phyloP scores from a whole-genome alignment of 2,113 vertebrate species.

The Cariama cristata region DNA sequence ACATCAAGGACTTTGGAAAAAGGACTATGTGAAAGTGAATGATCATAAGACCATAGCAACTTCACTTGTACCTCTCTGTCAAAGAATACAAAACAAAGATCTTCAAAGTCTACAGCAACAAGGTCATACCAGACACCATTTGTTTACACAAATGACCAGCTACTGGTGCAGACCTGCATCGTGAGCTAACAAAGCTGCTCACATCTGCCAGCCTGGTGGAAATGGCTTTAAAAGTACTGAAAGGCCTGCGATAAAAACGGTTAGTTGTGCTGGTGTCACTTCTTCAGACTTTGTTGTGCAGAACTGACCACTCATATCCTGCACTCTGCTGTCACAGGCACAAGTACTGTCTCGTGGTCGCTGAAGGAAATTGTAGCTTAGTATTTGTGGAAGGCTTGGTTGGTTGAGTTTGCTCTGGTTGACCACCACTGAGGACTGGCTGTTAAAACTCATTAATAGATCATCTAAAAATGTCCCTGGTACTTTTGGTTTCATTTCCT shows the following conservation, averaged over 20 bases:
- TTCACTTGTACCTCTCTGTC: neutral
- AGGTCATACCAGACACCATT: neutral
- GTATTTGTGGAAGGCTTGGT: neutral
- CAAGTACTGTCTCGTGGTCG: neutral
- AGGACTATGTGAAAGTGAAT: neutral
- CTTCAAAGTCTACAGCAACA: neutral
- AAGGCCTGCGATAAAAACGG: neutral
- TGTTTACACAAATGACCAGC: neutral
- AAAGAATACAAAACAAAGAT: neutral
- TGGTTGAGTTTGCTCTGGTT: neutral
- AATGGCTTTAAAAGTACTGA: neutral
- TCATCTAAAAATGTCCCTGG: neutral
- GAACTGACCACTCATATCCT: neutral
- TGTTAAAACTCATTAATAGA: neutral
- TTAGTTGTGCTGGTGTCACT: neutral
- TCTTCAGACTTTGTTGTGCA: neutral
- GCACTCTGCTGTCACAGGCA: accelerated
- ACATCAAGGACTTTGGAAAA: neutral
- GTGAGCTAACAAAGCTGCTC: neutral
- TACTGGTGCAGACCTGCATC: neutral
- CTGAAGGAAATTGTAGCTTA: neutral
- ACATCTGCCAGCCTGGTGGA: neutral
- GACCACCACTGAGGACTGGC: neutral
- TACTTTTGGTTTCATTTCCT: neutral
- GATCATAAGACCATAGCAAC: neutral